Evolutionary conservation across 1,140 invertebrate genomes (phyloP).

Genomic region (Drosophila sproati): DNA sequence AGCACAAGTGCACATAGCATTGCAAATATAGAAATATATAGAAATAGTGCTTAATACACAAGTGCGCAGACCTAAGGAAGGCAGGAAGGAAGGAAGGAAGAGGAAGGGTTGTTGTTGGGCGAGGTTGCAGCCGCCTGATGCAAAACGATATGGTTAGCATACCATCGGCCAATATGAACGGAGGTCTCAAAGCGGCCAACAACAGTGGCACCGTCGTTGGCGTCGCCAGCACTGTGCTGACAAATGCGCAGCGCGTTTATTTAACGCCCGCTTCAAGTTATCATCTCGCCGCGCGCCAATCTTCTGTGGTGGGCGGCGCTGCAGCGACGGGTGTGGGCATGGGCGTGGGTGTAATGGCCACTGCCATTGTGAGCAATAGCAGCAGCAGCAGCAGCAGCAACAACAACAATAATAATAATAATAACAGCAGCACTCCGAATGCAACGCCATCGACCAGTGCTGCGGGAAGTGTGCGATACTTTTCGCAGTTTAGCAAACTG

Average conservation of each 20-base stretch:
- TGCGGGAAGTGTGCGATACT: conserved; percentile 59
- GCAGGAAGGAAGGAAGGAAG: not conserved
- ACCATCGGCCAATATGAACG: conserved; percentile 72
- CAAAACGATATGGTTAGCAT: conserved; percentile 83
- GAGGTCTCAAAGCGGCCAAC: conserved; percentile 58
- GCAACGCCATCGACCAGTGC: conserved; percentile 17
- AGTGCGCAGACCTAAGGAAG: not conserved
- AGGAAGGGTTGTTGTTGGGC: not conserved
- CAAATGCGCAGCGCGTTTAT: conserved; percentile 65
- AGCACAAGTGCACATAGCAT: not conserved
- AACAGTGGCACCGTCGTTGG: conserved; percentile 42
- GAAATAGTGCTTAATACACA: not conserved
- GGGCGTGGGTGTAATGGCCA: conserved; percentile 5
- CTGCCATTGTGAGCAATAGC: conserved; percentile 19
- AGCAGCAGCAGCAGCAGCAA: not conserved
- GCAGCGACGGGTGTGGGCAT: conserved; percentile 18
- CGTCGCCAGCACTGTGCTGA: conserved; percentile 57
- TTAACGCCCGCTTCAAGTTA: conserved; percentile 51
- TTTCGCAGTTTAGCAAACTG: conserved; percentile 67
- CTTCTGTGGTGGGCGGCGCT: not conserved
- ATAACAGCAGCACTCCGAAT: conserved; percentile 7
- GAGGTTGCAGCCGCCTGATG: conserved; percentile 45
- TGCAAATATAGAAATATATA: not conserved
- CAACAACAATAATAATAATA: no score
- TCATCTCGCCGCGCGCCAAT: conserved; percentile 38